A percentile compares a stretch with the other conserved stretches of the same genome.
Conservation (phyloP, 2,113 vertebrate species). For the Archilochus colubris region DNA sequence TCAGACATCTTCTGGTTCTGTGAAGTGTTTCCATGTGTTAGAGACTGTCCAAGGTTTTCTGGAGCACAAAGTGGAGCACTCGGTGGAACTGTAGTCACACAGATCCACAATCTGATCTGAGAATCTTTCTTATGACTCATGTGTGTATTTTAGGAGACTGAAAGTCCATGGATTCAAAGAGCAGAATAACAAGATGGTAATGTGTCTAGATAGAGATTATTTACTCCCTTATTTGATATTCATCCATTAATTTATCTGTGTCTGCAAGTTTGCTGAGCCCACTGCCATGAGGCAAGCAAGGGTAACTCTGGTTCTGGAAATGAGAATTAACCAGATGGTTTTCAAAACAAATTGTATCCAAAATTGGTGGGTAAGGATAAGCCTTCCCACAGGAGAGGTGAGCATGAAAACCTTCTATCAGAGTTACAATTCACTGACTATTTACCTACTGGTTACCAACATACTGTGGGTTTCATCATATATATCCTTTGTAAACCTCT, state of each 20-base stretch:
- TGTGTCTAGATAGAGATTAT: not conserved
- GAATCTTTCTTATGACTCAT: not conserved
- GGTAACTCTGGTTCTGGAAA: not conserved
- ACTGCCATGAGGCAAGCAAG: not conserved
- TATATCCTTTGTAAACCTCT: not conserved
- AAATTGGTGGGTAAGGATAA: not conserved
- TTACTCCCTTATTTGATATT: not conserved
- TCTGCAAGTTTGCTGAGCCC: not conserved
- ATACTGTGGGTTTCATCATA: not conserved
- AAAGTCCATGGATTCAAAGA: not conserved
- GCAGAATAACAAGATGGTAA: not conserved
- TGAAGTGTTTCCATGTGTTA: not conserved
- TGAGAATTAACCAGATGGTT: not conserved
- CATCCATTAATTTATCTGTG: accelerated
- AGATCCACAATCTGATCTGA: not conserved
- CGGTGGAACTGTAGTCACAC: not conserved
- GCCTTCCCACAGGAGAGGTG: not conserved
- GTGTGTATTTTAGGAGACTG: not conserved
- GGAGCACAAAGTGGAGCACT: not conserved
- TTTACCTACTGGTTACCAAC: not conserved
- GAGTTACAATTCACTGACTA: not conserved
- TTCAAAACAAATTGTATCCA: not conserved
- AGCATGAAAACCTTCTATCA: not conserved
- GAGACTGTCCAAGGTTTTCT: not conserved
- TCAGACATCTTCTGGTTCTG: not conserved